Evolutionary conservation across 2,888 invertebrate genomes (phyloP), one percentile per base, ranked within the genome.

Genomic region (Drosophila sordidapex): DNA sequence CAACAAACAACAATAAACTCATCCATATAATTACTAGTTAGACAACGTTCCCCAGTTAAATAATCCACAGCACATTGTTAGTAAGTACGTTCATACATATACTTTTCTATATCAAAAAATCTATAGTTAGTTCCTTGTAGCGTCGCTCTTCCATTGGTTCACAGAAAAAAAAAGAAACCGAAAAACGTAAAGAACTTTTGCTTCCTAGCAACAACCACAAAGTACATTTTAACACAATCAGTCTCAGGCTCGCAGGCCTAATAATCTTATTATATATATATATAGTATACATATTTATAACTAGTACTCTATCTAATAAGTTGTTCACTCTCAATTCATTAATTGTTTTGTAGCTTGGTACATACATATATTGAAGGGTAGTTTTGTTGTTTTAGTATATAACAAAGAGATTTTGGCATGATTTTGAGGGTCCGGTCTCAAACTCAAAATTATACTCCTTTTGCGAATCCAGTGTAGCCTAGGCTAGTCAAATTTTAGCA

Each of bases 41-140:
- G 59, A 56, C 53, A 73, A 73, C 48, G 61, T 70, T 66, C 58
- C 48, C 51, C 72, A 72, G 64, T 74, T 66, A 63, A 69, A 40
- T 18, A 40, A n/a, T 27, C n/a, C 56, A 65, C 67, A 53, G 78
- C 86, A 81, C 82, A 72, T 78, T 78, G 82, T 89, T 89, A 84
- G 83, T 73, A 76, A 84, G 74, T 87, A 89, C 77, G 75, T 70
- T 56, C 29, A 65, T 7, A 46, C 46, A 66, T 46, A 46, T 71
- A 57, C 58, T 58, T 59, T 67, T 61, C 66, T 64, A 77, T 69
- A 40, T 43, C 31, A 10, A 60, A 60, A 51, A 15, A 38, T 58
- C 58, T 27, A 56, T 74, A 65, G 70, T 66, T 80, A 76, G 79
- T 81, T 87, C 78, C 75, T 78, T 51, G 63, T 73, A 76, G 81